Evolutionary conservation across 2,888 invertebrate species (phyloP).

Genomic region (Tineola bisselliella): DNA sequence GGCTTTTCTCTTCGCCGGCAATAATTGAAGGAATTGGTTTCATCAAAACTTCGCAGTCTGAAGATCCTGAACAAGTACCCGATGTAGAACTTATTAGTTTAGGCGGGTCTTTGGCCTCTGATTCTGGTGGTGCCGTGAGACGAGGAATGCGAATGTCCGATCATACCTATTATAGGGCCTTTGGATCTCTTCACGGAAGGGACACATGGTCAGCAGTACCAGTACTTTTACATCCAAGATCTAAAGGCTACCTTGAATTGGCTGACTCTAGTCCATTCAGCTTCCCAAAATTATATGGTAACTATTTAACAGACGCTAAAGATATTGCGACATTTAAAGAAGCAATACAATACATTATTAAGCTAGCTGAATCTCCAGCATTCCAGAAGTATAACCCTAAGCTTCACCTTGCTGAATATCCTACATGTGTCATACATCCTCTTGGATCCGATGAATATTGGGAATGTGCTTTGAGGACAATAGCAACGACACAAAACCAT

Average conservation of each 20-base stretch:
- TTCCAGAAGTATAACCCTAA: slow-evolving; percentile 67
- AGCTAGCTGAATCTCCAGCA: slow-evolving; percentile 66
- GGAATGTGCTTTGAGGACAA: slow-evolving; percentile 72
- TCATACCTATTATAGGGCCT: slow-evolving; percentile 65
- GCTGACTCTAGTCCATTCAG: slow-evolving; percentile 78
- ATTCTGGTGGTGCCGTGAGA: slow-evolving; percentile 62
- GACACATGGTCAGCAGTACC: slow-evolving; percentile 75
- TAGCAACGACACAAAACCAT: slow-evolving; percentile 68
- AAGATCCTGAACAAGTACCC: slow-evolving; percentile 66
- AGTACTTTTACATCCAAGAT: slow-evolving; percentile 78
- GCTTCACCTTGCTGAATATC: slow-evolving; percentile 60
- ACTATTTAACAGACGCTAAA: slow-evolving; percentile 77
- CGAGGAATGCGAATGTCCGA: slow-evolving; percentile 67
- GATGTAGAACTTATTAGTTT: slow-evolving; percentile 74
- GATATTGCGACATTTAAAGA: slow-evolving; percentile 69
- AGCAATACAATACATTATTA: slow-evolving; percentile 70
- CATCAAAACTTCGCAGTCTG: slow-evolving; percentile 66
- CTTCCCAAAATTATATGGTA: slow-evolving; percentile 80
- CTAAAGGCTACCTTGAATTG: slow-evolving; percentile 75
- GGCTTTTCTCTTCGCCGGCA: slow-evolving; percentile 69
- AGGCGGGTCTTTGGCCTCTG: slow-evolving; percentile 71
- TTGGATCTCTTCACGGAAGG: slow-evolving; percentile 57
- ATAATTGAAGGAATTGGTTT: slow-evolving; percentile 75
- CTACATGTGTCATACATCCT: slow-evolving; percentile 54
- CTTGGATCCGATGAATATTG: slow-evolving; percentile 74